A percentile compares a stretch with the other conserved stretches of the same genome.
Evolutionary conservation across 1,140 invertebrate species (phyloP).

Genomic region (Bombus vancouverensis): DNA sequence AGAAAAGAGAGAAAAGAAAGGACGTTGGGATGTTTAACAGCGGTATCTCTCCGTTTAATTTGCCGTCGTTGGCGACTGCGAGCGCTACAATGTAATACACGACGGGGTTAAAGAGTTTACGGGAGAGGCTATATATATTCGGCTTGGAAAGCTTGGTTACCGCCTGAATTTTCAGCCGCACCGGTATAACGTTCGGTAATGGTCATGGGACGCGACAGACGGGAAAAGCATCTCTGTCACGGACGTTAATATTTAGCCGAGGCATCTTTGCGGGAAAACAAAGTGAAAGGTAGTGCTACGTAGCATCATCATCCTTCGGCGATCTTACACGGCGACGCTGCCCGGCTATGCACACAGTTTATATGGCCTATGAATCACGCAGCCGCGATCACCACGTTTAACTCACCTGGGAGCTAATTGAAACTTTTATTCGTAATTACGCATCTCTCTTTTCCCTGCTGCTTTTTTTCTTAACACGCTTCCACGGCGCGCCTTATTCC

Average conservation of each 20-base stretch:
- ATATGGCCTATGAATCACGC: constrained; percentile 68
- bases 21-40: constrained; percentile 43
- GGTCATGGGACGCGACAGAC: constrained; percentile 27
- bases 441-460: constrained; percentile 24
- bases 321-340: constrained; percentile 38
- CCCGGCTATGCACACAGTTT: constrained; percentile 40
- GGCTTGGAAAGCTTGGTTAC: constrained; percentile 18
- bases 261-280: constrained; percentile 63
- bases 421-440: constrained; percentile 71
- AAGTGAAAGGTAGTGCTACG: constrained; percentile 64
- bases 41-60: constrained; percentile 42
- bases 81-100: constrained; percentile 40
- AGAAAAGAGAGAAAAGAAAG: neutral
- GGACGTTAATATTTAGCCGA: constrained; percentile 62
- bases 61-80: constrained; percentile 13
- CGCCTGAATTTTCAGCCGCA: constrained; percentile 22
- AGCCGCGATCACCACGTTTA: constrained; percentile 52
- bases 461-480: constrained; percentile 11
- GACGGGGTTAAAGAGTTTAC: constrained; percentile 43
- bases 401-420: constrained; percentile 60
- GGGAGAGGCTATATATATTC: constrained; percentile 14
- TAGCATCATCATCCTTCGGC: constrained; percentile 57
- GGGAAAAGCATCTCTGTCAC: constrained; percentile 56
- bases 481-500: neutral
- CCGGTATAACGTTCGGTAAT: constrained; percentile 24